Evolutionary conservation across 2,888 invertebrate genomes (phyloP), one percentile per base, ranked within the genome.

Genomic region (Drosophila formosana): DNA sequence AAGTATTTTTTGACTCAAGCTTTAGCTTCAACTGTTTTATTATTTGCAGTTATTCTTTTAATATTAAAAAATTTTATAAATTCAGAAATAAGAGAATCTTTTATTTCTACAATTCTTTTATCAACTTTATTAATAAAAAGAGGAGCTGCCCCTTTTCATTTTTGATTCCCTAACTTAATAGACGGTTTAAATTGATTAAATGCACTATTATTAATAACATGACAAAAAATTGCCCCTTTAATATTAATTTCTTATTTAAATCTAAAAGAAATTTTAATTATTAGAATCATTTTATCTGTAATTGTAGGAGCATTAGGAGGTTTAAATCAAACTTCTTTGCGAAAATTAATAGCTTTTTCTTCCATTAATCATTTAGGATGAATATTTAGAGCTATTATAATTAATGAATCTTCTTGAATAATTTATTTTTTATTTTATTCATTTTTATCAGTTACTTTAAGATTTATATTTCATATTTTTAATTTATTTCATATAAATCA

Each of bases 1-100:
- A 94, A 94, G 93, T 95, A 95, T 90, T 95, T 95, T 91, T 76
- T 95, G 86, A 93, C 92, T 1, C 94, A 94, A 94, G 92, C 94
- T 26, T 92, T 94, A 91, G 94, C 94, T 0, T 95, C 94, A 18
- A 92, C 93, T 78, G 93, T 94, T 78, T 92, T 94, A 78, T 88
- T 94, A 91, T 93, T 94, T 89, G 75, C 89, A 37, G 76, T 92
- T 78, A 87, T 93, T 92, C 87, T 91, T 91, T 72, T 76, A 67
- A 76, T 81, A 70, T 23, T 69, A 68, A 78, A 68, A 68, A 66
- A 72, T 78, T 72, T 92, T 91, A 90, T 90, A 75, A 86, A 91
- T 71, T 80, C 8, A 11, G 72, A 78, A 91, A 87, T 65, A 56
- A 90, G 90, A 80, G 83, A n/a, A 49, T 74, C 75, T 46, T 78